Base-by-base conservation (phyloP, 2,797 vertebrate species). In the Acropternis orthonyx region DNA sequence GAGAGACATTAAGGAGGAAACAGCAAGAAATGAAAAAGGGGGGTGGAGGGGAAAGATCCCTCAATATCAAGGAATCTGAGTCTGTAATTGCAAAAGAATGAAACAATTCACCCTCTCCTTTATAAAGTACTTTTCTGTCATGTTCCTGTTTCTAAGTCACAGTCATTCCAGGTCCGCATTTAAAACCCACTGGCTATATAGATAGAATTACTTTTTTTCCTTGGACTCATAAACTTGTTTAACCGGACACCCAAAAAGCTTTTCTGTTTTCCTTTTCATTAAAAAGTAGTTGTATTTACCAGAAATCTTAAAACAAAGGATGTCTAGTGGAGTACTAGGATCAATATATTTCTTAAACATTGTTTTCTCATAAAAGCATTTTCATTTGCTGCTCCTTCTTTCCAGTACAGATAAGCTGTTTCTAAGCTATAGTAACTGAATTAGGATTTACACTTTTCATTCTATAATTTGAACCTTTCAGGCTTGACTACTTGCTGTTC, bases 391-490 rank as follows among this genome's bases (percentile, higher is more conserved):
- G 52, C 44, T 41, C 76, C 67, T 72, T 83, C 67, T 43, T 44
- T 67, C 52, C 44, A 55, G 74, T 54, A 76, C 7, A 91, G 58
- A 93, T 85, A 62, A 76, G 39, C 67, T 92, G 54, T 43, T 91
- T 94, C 82, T 80, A 69, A 96, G 65, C 67, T 54, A 82, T 36
- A 87, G 58, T 54, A 97, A 91, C 30, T 92, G 59, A 96, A 84
- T 23, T 79, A 44, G 87, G 46, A 92, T 96, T 94, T 94, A 92
- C 52, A 88, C 83, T 65, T 96, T 96, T 94, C 56, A 69, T 36
- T 88, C 68, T 76, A 56, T 92, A 95, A 91, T 77, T 59, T 95
- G 96, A 93, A 87, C 78, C 81, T 67, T 37, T 58, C 54, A 86
- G n/a, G 72, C 78, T 86, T 95, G 69, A 88, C 91, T 93, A 73